Evolutionary conservation across 2,113 vertebrate genomes (phyloP).

Genomic region (Ciconia stormi): DNA sequence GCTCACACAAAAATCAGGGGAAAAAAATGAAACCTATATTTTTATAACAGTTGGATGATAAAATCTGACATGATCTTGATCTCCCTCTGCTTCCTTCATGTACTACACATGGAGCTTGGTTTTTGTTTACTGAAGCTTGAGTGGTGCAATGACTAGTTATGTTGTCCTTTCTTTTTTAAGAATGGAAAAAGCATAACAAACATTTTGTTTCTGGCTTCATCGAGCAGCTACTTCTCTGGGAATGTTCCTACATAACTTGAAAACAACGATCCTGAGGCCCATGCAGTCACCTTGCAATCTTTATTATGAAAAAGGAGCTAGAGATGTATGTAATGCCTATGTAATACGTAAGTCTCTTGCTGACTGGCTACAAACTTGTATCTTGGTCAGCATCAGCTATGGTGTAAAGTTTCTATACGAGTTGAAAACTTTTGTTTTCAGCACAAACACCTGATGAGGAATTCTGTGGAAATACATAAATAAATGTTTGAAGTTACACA

Average conservation of each 20-base stretch:
- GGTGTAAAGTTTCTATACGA: background rate
- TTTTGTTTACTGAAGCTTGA: background rate
- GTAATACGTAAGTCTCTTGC: background rate
- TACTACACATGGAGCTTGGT: background rate
- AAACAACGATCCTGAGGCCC: background rate
- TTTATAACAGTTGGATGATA: background rate
- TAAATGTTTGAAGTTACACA: background rate
- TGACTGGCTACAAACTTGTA: background rate
- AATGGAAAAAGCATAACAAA: background rate
- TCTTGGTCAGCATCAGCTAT: background rate
- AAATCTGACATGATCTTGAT: background rate
- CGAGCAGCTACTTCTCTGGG: background rate
- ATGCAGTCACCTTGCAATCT: background rate
- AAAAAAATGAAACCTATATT: background rate
- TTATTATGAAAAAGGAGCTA: background rate
- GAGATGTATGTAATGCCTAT: rapidly evolving
- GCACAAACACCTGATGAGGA: background rate
- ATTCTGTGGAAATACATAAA: background rate
- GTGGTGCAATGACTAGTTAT: background rate
- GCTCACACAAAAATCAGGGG: background rate
- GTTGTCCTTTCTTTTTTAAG: background rate
- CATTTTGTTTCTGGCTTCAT: background rate
- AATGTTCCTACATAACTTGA: background rate
- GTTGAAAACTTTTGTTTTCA: background rate
- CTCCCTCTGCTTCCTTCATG: background rate